Conservation (phyloP, 30 jellyfish, hydroid and myxozoan genomes). For the Hydractinia echinata region DNA sequence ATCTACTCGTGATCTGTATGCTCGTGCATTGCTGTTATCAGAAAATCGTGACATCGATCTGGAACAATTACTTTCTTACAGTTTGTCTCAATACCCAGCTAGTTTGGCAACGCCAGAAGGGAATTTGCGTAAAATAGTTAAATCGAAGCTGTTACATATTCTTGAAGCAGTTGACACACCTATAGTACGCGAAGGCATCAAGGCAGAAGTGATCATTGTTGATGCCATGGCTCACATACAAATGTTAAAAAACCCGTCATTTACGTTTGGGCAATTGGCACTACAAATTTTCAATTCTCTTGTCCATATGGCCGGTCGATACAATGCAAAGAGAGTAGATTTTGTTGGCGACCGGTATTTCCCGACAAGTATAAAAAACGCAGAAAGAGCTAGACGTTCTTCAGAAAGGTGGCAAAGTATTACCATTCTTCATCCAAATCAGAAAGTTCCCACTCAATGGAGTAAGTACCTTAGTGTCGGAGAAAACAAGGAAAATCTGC, state of each 20-base stretch:
- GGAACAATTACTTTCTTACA: slow-evolving; percentile 14
- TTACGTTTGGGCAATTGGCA: slow-evolving; percentile 42
- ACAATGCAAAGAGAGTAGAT: background rate
- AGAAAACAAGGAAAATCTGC: slow-evolving; percentile 10
- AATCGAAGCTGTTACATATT: slow-evolving; percentile 20
- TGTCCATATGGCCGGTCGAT: background rate
- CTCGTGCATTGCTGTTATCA: no score
- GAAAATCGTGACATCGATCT: slow-evolving; percentile 29
- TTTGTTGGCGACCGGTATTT: slow-evolving; percentile 31
- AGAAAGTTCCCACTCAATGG: slow-evolving; percentile 39
- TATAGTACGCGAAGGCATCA: background rate
- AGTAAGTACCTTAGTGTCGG: slow-evolving; percentile 21
- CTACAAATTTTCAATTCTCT: slow-evolving; percentile 7
- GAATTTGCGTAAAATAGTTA: slow-evolving; percentile 21
- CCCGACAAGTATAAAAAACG: slow-evolving; percentile 9
- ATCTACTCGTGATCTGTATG: slow-evolving; percentile 22
- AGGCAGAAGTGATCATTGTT: slow-evolving; percentile 15
- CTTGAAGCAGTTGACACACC: slow-evolving; percentile 17
- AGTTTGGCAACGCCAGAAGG: slow-evolving; percentile 26
- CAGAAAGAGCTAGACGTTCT: slow-evolving; percentile 30
- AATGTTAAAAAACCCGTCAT: slow-evolving; percentile 22
- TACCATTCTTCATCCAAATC: background rate
- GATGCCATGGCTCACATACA: slow-evolving; percentile 45
- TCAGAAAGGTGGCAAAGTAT: slow-evolving; percentile 7
- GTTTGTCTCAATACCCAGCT: slow-evolving; percentile 22